phyloP scores from a whole-genome alignment of 1,140 invertebrate genomes.

The Ips nitidus region DNA sequence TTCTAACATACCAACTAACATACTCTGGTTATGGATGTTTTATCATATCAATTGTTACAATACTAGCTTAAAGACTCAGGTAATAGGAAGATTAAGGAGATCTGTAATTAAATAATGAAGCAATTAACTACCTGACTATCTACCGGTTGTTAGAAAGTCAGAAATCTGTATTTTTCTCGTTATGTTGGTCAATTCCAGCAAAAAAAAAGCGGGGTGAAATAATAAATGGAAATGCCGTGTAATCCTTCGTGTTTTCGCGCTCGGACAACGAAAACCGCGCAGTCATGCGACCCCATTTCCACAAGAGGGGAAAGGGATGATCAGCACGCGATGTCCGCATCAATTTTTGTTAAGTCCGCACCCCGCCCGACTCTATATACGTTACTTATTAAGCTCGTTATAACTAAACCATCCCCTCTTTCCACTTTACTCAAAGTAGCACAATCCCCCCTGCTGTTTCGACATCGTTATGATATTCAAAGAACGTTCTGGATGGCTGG shows the following conservation, averaged over 20 bases:
- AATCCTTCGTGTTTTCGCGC: constrained; percentile 21
- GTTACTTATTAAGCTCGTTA: not conserved
- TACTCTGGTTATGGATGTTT: no score
- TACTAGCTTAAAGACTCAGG: no score
- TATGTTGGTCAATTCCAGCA: no score
- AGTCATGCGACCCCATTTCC: constrained; percentile 31
- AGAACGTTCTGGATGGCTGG: not conserved
- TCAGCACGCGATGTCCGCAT: constrained; percentile 32
- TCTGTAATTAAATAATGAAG: no score
- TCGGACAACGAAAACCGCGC: constrained; percentile 14
- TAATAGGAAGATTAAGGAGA: no score
- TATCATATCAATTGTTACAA: no score
- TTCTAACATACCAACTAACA: no score
- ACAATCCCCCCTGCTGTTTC: not conserved
- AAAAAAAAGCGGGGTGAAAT: not conserved
- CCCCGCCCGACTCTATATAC: constrained; percentile 1
- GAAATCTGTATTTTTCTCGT: no score
- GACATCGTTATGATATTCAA: constrained; percentile 2
- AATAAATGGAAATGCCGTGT: constrained; percentile 14
- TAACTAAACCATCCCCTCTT: no score
- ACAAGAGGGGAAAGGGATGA: not conserved
- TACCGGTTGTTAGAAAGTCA: no score
- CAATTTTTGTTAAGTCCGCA: constrained; percentile 36
- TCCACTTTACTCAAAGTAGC: no score
- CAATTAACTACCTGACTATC: no score